Evolutionary conservation across 2,797 vertebrate genomes (phyloP).

Genomic region (Podarcis lilfordi): DNA sequence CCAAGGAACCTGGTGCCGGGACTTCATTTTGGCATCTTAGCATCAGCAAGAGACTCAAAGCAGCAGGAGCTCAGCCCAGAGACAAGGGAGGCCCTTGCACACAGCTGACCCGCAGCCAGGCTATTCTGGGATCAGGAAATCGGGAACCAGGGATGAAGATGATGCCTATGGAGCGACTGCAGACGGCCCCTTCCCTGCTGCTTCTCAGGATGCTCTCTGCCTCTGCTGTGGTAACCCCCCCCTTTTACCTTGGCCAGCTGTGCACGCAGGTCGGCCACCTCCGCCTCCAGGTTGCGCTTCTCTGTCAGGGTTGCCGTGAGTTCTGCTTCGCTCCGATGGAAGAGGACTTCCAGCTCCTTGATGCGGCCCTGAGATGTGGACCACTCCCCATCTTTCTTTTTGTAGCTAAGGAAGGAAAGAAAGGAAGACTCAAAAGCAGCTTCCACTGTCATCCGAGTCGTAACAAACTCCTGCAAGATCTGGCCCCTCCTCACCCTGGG

Average conservation of each 20-base stretch:
- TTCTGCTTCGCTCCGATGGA: slow-evolving; percentile 88
- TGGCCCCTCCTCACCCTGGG: too few species aligned
- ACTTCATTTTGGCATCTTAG: background rate
- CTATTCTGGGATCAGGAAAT: too few species aligned
- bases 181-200: too few species aligned
- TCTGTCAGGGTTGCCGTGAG: slow-evolving; percentile 87
- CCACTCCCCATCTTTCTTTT: slow-evolving; percentile 92
- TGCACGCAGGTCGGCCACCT: slow-evolving; percentile 85
- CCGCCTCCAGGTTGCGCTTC: slow-evolving; percentile 83
- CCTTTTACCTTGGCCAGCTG: slow-evolving; percentile 87
- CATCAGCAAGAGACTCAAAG: too few species aligned
- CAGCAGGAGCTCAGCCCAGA: background rate
- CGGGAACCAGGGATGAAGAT: too few species aligned
- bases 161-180: too few species aligned
- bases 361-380: slow-evolving; percentile 84
- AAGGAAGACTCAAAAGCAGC: background rate
- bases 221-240: background rate
- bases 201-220: too few species aligned
- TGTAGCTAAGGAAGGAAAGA: slow-evolving; percentile 78
- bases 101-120: too few species aligned
- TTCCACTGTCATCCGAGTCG: rapidly evolving
- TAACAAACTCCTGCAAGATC: background rate
- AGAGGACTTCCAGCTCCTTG: slow-evolving; percentile 87
- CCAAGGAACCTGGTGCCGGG: background rate
- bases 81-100: too few species aligned